Conservation (phyloP, 2,797 vertebrate species). For the Chiloscyllium punctatum region DNA sequence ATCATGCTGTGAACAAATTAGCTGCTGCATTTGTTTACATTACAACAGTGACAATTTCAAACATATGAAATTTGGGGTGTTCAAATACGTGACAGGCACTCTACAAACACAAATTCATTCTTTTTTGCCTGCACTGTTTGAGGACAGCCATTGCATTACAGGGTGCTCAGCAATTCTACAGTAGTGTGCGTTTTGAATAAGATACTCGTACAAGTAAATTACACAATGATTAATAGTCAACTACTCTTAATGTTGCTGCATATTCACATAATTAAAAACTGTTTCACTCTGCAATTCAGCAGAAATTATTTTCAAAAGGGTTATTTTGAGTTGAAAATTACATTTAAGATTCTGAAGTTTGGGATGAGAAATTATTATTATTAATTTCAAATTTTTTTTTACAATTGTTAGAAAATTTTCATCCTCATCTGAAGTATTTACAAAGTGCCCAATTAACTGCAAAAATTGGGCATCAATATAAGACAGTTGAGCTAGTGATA, state of each 20-base stretch:
- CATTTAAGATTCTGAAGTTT: background rate
- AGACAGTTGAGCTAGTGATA: background rate
- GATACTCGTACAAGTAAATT: background rate
- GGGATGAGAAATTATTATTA: too few relatives aligned
- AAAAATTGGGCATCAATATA: background rate
- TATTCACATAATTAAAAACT: too few relatives aligned
- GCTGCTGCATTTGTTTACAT: background rate
- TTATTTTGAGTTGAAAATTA: background rate
- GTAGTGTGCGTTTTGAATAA: background rate
- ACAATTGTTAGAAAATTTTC: background rate
- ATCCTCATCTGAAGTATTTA: background rate
- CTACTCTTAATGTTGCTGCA: background rate
- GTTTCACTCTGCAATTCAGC: background rate
- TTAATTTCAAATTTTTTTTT: background rate
- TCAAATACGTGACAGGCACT: background rate
- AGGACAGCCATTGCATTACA: background rate
- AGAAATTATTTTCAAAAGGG: background rate
- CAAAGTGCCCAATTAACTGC: background rate
- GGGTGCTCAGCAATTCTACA: background rate
- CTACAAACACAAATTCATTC: background rate
- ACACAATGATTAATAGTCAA: conserved; percentile 48
- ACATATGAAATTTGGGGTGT: background rate
- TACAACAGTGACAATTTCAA: background rate
- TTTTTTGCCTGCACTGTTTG: background rate
- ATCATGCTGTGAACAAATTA: background rate